Percentiles rank a stretch among this genome's conserved stretches.
Conservation (phyloP, 2,113 vertebrate species). For the Semnopithecus entellus region DNA sequence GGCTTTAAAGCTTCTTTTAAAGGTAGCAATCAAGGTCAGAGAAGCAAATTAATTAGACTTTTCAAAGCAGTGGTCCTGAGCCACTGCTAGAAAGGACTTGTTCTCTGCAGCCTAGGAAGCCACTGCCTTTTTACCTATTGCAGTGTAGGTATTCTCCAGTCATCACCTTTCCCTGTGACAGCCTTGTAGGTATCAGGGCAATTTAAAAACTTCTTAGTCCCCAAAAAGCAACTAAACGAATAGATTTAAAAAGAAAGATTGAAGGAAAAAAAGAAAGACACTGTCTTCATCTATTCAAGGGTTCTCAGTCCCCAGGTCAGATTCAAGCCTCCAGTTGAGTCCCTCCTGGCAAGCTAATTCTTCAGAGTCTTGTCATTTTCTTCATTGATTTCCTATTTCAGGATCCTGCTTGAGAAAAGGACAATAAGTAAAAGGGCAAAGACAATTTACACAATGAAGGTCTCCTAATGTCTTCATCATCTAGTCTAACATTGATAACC, state of each 20-base stretch:
- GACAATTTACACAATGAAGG: neutral
- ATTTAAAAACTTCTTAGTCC: neutral
- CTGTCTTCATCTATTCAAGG: neutral
- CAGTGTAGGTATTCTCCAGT: neutral
- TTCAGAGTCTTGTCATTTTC: neutral
- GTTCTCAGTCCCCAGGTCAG: neutral
- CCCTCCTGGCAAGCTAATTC: neutral
- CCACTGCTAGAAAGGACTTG: slow-evolving; percentile 47
- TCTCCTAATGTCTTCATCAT: neutral
- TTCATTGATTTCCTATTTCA: neutral
- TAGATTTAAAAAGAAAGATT: neutral
- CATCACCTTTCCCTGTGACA: neutral
- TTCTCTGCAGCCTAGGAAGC: neutral
- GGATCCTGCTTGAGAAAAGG: neutral
- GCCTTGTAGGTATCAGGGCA: neutral
- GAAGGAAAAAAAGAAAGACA: neutral
- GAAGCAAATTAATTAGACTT: slow-evolving; percentile 58
- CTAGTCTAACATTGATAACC: neutral
- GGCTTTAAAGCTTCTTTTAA: neutral
- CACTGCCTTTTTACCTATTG: neutral
- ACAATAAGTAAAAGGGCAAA: neutral
- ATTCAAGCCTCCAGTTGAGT: neutral
- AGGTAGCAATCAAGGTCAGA: slow-evolving; percentile 65
- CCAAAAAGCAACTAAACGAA: neutral
- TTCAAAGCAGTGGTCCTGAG: neutral